phyloP scores from a whole-genome alignment of 2,888 invertebrate genomes.

The Mylabris sibirica region DNA sequence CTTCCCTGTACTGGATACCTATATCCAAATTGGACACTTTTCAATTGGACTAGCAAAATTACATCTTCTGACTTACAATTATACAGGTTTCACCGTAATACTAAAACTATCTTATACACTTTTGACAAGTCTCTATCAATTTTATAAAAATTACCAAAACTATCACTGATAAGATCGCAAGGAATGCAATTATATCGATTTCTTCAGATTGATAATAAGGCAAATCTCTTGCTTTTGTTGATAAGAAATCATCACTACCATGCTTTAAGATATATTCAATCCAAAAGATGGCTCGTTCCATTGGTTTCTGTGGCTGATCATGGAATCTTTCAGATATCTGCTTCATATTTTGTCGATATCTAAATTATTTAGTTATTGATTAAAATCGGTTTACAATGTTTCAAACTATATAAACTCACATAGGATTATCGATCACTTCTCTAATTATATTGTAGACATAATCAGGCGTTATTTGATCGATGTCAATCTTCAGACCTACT shows the following conservation, averaged over 20 bases:
- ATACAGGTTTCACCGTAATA: too few species aligned
- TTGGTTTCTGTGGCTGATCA: conserved; percentile 35
- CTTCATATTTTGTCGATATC: conserved; percentile 36
- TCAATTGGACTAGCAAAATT: too few species aligned
- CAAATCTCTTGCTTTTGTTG: neutral
- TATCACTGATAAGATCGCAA: neutral
- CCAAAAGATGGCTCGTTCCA: conserved; percentile 40
- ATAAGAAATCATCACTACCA: conserved; percentile 34
- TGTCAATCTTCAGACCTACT: conserved; percentile 41
- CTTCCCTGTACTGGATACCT: too few species aligned
- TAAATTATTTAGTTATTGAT: too few species aligned
- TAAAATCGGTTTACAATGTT: too few species aligned
- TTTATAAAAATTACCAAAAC: too few species aligned
- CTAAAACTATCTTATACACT: too few species aligned
- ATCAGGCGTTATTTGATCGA: conserved; percentile 40
- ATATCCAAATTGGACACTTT: too few species aligned
- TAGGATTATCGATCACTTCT: conserved; percentile 40
- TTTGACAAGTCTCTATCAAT: too few species aligned
- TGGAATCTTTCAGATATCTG: conserved; percentile 33
- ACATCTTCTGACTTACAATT: too few species aligned
- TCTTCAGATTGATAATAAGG: neutral
- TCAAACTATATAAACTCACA: too few species aligned
- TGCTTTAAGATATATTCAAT: conserved; percentile 39
- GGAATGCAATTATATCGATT: neutral
- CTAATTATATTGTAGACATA: conserved; percentile 34